Percentiles rank a stretch among this genome's conserved stretches.
These are phyloP conservation scores for Papilio polyxenes DNA, from an alignment of 1,140 invertebrate species.

Conservation along the genomic window DNA sequence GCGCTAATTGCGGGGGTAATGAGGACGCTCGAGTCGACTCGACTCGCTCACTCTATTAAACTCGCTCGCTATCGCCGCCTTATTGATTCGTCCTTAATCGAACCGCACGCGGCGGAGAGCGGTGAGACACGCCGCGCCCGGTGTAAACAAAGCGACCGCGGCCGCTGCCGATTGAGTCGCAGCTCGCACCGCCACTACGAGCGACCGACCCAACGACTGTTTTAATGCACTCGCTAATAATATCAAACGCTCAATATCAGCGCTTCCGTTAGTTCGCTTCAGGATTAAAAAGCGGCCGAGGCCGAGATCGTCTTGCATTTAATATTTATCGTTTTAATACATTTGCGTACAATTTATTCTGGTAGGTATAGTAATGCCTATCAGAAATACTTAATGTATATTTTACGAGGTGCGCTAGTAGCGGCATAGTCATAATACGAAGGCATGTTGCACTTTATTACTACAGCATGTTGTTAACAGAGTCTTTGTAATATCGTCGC, in stretches of 20 bases:
- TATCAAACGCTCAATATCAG: conserved; percentile 22
- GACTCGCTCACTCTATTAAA: conserved; percentile 79
- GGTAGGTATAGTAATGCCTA: neutral
- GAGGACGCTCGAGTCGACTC: conserved; percentile 77
- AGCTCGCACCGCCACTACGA: conserved; percentile 29
- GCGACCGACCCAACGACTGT: neutral
- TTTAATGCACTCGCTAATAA: conserved; percentile 31
- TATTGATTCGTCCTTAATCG: conserved; percentile 80
- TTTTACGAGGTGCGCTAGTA: conserved; percentile 7
- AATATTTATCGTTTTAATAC: conserved; percentile 1
- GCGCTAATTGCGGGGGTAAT: conserved; percentile 80
- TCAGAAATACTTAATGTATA: neutral
- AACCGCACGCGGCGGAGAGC: conserved; percentile 57
- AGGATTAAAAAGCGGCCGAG: neutral
- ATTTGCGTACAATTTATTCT: neutral
- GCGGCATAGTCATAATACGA: neutral
- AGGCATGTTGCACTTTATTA: conserved; percentile 8
- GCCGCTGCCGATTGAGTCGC: conserved; percentile 69
- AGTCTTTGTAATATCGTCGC: conserved; percentile 7
- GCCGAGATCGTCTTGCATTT: neutral
- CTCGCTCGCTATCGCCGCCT: conserved; percentile 78
- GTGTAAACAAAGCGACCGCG: conserved; percentile 69
- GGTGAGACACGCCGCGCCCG: conserved; percentile 61
- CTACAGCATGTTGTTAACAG: conserved; percentile 20
- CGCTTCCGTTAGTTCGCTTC: neutral